Evolutionary conservation across 2,888 invertebrate genomes (phyloP), one percentile per base, ranked within the genome.

Genomic region (Germaria angustata): DNA sequence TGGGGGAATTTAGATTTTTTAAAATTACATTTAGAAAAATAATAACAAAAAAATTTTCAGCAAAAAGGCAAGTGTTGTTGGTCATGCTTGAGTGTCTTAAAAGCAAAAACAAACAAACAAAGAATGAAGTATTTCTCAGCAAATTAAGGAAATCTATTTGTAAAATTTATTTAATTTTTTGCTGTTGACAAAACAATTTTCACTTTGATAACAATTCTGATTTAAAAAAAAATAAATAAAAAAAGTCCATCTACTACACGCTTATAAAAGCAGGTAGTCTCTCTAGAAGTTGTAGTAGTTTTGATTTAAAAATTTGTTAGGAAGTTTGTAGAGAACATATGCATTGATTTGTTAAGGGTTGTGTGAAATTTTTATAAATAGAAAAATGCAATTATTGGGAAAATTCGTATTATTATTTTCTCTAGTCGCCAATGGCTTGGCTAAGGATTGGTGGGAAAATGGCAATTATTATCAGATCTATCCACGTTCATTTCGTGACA

Each of bases 401-500:
- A 66, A 51, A 36, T 46, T 59, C 34, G 6, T 80, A 2, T n/a
- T 80, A 11, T 41, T 73, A 73, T 66, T 80, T 51, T 73, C 75
- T n/a, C 53, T 65, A 8, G 24, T 78, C 8, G 36, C 61, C 36
- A 17, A 41, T 11, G 22, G 32, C 8, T 55, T 11, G 8, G 72
- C 79, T 8, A 87, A 85, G 36, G 88, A 89, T 75, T 90, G 91
- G 91, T 90, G 90, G 89, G 88, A 90, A 78, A 88, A 87, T 80
- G 91, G 89, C 32, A 91, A 90, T 84, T 93, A 95, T 86, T 97
- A 97, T 90, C 95, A 97, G 89, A 94, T 96, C 20, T 95, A 95
- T 88, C 95, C 96, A 0, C 93, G 95, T 85, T 95, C 96, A 0
- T 97, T 96, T 91, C 93, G 93, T 86, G 97, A 98, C 88, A 94